Evolutionary conservation across 2,113 vertebrate species (phyloP), one percentile per base, ranked within the genome.

Genomic region (Dendropsophus ebraccatus): DNA sequence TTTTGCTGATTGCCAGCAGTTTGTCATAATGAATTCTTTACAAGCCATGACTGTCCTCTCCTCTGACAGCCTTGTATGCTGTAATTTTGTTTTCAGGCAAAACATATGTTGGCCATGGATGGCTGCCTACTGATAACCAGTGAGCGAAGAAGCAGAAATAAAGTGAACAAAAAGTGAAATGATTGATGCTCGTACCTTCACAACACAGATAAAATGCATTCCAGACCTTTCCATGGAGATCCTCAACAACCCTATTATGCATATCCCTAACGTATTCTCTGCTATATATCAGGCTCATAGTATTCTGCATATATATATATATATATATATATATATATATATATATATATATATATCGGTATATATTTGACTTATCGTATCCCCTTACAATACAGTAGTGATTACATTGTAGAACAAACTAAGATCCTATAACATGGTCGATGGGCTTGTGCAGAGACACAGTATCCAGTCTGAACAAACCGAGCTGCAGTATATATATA

Each of bases 41-140:
- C 60, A 14, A 65, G 25, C 25, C 28, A 65, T 65, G 60, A 65
- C 60, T 65, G 60, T 13, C 25, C 4, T n/a, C 21, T 13, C 25
- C 4, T n/a, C 21, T 28, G 58, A 62, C 58, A 62, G 58, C 58
- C 58, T 62, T 28, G n/a, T 62, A 62, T 65, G 28, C 28, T 14
- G 60, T 30, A 65, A 65, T 65, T 65, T 65, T 65, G 60, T 65
- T 65, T 65, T 65, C 60, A 30, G 60, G 60, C 60, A 65, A 65
- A 30, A 65, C 60, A 67, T 67, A 67, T 67, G 62, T 67, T 67
- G 60, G 25, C 30, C 62, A 67, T 67, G 30, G 62, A 32, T 67
- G 62, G 30, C 30, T 67, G 62, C 62, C 62, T 67, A 35, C 62
- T 30, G 30, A 67, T 67, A 67, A 67, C 28, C 62, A 32, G 28